Conservation (phyloP, 2,113 vertebrate genomes). For the Gorsachius goisagi region DNA sequence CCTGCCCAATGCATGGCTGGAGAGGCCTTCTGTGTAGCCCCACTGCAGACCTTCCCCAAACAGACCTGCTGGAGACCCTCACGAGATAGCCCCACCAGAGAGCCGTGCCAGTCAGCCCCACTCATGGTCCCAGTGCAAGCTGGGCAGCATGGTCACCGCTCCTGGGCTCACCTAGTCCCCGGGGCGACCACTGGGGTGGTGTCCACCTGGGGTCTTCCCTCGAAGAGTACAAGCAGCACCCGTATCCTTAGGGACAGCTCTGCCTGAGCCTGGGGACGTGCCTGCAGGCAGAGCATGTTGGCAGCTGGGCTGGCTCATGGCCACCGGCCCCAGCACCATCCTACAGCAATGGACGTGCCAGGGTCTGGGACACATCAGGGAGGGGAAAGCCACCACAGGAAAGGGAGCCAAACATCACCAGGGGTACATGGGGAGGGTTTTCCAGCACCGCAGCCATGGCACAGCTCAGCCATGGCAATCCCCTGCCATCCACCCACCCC, state of each 20-base stretch:
- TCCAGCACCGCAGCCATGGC: neutral
- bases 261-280: neutral
- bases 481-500: too few species aligned
- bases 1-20: neutral
- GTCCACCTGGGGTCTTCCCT: neutral
- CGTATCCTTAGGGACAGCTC: neutral
- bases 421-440: neutral
- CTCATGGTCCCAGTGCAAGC: neutral
- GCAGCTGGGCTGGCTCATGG: fast-evolving
- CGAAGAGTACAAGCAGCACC: neutral
- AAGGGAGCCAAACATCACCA: neutral
- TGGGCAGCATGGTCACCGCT: neutral
- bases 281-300: fast-evolving
- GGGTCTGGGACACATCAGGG: neutral
- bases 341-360: fast-evolving
- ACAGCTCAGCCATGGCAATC: fast-evolving
- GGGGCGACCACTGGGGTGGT: too few species aligned
- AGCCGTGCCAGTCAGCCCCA: neutral
- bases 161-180: neutral
- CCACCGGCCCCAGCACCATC: neutral
- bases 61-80: neutral
- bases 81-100: neutral
- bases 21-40: neutral
- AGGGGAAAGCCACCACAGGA: neutral
- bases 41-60: neutral